Conservation (phyloP, 2,113 vertebrate species). For the human (Homo sapiens) region GRCh38 chr7:120339001-120339500, state of each 20-base stretch:
- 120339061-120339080: too few species aligned
- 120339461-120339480: not conserved
- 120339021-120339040: too few species aligned
- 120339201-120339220: not conserved
- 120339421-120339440: slow-evolving; percentile 14
- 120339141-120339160: too few species aligned
- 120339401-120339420: not conserved
- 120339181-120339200: not conserved
- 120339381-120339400: not conserved
- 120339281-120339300: not conserved
- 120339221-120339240: not conserved
- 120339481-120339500: not conserved
- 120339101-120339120: too few species aligned
- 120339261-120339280: not conserved
- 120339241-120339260: slow-evolving; percentile 1
- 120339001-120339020: too few species aligned
- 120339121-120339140: too few species aligned
- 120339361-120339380: not conserved
- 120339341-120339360: slow-evolving; percentile 27
- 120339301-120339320: not conserved
- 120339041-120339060: too few species aligned
- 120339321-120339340: not conserved
- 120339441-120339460: not conserved
- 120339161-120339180: too few species aligned
- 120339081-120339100: too few species aligned